Conservation (phyloP, 2,113 vertebrate species). For the Bombycilla garrulus region DNA sequence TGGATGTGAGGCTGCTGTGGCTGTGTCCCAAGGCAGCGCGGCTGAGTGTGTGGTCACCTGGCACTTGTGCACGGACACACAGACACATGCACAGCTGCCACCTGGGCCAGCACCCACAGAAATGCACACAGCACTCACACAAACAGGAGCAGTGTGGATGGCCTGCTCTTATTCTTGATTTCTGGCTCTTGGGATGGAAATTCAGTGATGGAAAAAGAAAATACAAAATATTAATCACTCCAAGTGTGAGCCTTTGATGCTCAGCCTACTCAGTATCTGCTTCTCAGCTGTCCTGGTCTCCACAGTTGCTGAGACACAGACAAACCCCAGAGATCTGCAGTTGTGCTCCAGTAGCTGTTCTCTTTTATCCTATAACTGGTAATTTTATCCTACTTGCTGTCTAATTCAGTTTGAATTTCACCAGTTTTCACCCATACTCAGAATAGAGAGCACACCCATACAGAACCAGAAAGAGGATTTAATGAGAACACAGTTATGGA, state of each 20-base stretch:
- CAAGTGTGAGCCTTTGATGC: accelerated
- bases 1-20: background rate
- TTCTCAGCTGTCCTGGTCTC: background rate
- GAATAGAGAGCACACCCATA: background rate
- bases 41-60: background rate
- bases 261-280: background rate
- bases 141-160: background rate
- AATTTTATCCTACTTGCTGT: background rate
- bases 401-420: background rate
- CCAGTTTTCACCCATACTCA: background rate
- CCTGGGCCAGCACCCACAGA: accelerated
- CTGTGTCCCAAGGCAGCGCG: background rate
- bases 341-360: background rate
- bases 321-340: background rate
- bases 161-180: background rate
- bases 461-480: background rate
- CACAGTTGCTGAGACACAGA: background rate
- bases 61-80: too few relatives aligned
- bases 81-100: background rate
- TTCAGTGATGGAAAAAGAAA: too few relatives aligned
- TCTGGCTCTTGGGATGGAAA: background rate
- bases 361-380: background rate
- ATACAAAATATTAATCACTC: background rate
- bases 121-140: background rate
- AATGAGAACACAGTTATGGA: background rate